Evolutionary conservation across 2,888 invertebrate genomes (phyloP), one percentile per base, ranked within the genome.

Genomic region (Alitta virens): DNA sequence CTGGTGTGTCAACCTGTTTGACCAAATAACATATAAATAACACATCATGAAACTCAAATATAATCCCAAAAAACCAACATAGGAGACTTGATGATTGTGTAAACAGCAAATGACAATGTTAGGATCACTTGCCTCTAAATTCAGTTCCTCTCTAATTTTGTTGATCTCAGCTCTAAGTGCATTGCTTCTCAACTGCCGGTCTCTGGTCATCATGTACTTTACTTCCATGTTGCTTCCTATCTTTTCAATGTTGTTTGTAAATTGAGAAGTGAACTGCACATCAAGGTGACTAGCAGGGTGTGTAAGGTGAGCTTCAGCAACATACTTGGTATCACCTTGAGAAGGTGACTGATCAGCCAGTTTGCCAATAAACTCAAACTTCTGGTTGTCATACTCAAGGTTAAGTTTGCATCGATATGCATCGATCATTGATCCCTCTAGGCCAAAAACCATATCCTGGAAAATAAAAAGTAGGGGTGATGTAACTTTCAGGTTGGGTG

Each of bases 241-340:
- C 7, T 59, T 56, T 9, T 63, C 60, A 21, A 60, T 62, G 3
- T 63, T 66, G 24, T 60, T 53, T 2, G 66, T 69, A 16, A 69
- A 18, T 27, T 72, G 71, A 7, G 73, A 69, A 14, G 56, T 68
- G 60, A 75, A 55, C 49, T 66, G 64, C 2, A 76, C 52, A 64
- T 77, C 72, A 16, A 74, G 67, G 46, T 71, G 62, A 16, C 75
- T 75, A 52, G 63, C 62, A 16, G 72, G 71, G 63, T 79, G 79
- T 1, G 64, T 59, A 7, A 76, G 33, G 21, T 52, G 59, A n/a
- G 43, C 43, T 26, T 56, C 50, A 23, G 27, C 56, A 7, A 38
- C 25, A 5, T 23, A 46, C 56, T 24, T 33, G 27, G 56, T 56
- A 25, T 49, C 26, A 38, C 49, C 56, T 21, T 49, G 40, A 21